Evolutionary conservation across 2,888 invertebrate genomes (phyloP).

Genomic region (Hyalella azteca): DNA sequence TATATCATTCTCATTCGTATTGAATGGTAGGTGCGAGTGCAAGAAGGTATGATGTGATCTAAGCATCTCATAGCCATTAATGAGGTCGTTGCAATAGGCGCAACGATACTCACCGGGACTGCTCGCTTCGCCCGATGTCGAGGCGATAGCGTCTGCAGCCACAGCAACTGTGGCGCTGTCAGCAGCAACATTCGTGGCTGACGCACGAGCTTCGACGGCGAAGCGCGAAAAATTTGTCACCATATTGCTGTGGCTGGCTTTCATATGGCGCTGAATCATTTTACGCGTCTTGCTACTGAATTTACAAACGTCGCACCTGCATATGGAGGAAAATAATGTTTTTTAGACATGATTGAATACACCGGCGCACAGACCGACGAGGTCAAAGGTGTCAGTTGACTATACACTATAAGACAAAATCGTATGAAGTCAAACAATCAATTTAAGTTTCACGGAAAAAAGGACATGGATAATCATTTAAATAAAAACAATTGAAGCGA

Average conservation of each 20-base stretch:
- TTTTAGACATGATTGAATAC: no score
- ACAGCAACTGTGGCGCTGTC: background rate
- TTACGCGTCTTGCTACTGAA: background rate
- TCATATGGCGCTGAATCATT: background rate
- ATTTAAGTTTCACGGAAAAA: no score
- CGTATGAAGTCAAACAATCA: no score
- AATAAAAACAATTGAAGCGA: no score
- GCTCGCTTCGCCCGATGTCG: no score
- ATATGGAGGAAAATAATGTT: background rate
- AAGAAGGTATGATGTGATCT: conserved; percentile 40
- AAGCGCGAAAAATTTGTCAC: background rate
- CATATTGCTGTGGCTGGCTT: background rate
- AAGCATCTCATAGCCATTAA: conserved; percentile 24
- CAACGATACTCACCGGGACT: conserved; percentile 16
- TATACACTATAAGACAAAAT: no score
- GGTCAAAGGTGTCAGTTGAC: no score
- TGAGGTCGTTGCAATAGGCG: conserved; percentile 19
- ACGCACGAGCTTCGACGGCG: background rate
- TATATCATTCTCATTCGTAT: conserved; percentile 18
- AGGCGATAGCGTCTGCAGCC: background rate
- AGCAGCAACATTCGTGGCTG: background rate
- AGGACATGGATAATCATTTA: no score
- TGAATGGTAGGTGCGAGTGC: conserved; percentile 40
- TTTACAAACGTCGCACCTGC: background rate
- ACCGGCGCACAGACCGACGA: no score